These are phyloP conservation scores for Callitettix versicolor DNA, from an alignment of 1,140 invertebrate species.

Conservation along the genomic window DNA sequence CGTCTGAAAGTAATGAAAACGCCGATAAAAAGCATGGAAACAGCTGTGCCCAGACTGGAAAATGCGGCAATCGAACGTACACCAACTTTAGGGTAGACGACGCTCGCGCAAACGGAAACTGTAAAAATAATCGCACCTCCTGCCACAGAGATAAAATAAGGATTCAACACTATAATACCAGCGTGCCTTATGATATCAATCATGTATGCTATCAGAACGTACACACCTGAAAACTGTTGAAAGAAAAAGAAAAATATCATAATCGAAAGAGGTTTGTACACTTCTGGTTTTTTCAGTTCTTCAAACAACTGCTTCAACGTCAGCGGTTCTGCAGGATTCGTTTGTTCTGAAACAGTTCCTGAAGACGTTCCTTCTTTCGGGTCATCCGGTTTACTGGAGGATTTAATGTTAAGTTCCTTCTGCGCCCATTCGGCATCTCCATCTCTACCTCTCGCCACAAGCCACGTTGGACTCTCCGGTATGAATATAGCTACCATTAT, in stretches of 20 bases:
- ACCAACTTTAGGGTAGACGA: slow-evolving; percentile 42
- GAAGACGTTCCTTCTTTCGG: not conserved
- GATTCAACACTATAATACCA: slow-evolving; percentile 33
- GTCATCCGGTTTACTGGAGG: slow-evolving; percentile 6
- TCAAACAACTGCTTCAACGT: slow-evolving; percentile 12
- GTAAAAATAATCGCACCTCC: slow-evolving; percentile 41
- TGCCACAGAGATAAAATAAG: slow-evolving; percentile 31
- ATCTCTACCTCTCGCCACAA: slow-evolving; percentile 19
- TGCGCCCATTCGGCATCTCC: slow-evolving; percentile 23
- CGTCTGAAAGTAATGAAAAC: slow-evolving; percentile 31
- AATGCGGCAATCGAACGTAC: slow-evolving; percentile 38
- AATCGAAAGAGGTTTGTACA: slow-evolving; percentile 39
- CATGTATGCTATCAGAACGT: slow-evolving; percentile 58
- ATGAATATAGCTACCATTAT: slow-evolving; percentile 29
- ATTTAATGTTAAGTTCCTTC: slow-evolving; percentile 17
- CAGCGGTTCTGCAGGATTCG: not conserved
- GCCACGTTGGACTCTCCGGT: slow-evolving; percentile 47
- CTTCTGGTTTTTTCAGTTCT: slow-evolving; percentile 24
- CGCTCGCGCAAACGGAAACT: slow-evolving; percentile 37
- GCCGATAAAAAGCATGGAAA: slow-evolving; percentile 40
- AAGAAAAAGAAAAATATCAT: slow-evolving; percentile 39
- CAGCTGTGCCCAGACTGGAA: slow-evolving; percentile 43
- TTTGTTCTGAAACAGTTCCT: not conserved
- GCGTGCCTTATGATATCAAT: slow-evolving; percentile 43
- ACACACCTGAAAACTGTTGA: slow-evolving; percentile 47